Base-by-base conservation (phyloP, 1,140 invertebrate species). In the Trachymyrmex cornetzi region DNA sequence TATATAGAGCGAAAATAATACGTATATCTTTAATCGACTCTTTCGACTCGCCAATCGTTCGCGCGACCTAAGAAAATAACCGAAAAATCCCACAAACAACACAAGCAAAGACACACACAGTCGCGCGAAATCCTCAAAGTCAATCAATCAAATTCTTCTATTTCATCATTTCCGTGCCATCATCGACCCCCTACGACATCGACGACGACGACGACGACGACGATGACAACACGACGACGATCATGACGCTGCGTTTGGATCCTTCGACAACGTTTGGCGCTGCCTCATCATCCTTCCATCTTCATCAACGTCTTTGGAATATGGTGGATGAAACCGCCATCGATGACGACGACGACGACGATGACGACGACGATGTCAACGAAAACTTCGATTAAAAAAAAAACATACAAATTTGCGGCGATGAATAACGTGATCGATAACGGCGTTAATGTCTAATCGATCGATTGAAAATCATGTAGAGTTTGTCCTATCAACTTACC, bases 131-230 rank as follows among this genome's bases (percentile, higher is more conserved):
- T 72, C 64, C 50, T 85, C 63, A 79, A 66, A 87, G 63, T 87
- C 90, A 94, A 94, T 94, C 93, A 95, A 95, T 95, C 85, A 95
- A 95, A 95, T 95, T 95, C 94, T 95, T 95, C 93, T 95, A 95
- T 95, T 95, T 95, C 93, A 94, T 94, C 94, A 95, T 95, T 95
- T 94, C 89, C 93, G 94, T 95, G 94, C 92, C 92, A 91, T 57
- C 92, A 89, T 72, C 85, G 86, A 88, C 87, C 87, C 72, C 69
- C 89, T 69, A 87, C 85, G 84, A 86, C 80, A 77, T 66, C 86
- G 50, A 64, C 86, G 22, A 69, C 67, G 84, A 87, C 71, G 66
- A 82, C 53, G 66, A 84, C 67, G 84, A 87, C 66, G 66, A 82
- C 50, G 66, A 84, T 48, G 81, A 75, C 55, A 63, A 85, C 85